Evolutionary conservation across 2,888 invertebrate species (phyloP).

Genomic region (Acleris holmiana): DNA sequence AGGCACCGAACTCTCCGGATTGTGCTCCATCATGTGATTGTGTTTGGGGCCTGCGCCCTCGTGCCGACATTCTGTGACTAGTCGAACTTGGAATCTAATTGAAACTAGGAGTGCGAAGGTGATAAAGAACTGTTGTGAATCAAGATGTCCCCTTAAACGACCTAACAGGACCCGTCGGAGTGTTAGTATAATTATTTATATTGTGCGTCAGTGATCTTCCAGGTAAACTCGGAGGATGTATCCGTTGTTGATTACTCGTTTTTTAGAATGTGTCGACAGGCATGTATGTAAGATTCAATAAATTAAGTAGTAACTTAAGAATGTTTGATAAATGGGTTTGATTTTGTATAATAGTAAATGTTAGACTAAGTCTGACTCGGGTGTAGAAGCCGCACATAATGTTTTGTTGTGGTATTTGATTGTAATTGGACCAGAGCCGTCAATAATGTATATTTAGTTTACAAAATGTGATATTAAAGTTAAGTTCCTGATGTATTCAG

Average conservation of each 20-base stretch:
- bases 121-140: too few species aligned
- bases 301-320: slow-evolving; percentile 7
- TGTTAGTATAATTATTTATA: too few species aligned
- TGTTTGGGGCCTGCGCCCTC: neutral
- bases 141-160: too few species aligned
- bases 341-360: slow-evolving; percentile 6
- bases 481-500: slow-evolving; percentile 56
- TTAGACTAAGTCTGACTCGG: neutral
- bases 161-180: too few species aligned
- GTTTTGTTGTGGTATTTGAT: neutral
- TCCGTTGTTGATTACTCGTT: too few species aligned
- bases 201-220: too few species aligned
- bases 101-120: too few species aligned
- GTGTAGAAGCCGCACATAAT: slow-evolving; percentile 1
- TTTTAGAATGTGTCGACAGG: neutral
- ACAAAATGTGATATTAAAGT: slow-evolving; percentile 73
- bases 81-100: too few species aligned
- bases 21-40: slow-evolving; percentile 93
- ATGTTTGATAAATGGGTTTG: neutral
- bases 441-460: slow-evolving; percentile 38
- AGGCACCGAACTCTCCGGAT: slow-evolving; percentile 92
- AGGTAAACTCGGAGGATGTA: too few species aligned
- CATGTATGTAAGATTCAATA: neutral
- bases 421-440: neutral
- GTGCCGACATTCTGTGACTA: too few species aligned